Evolutionary conservation across 2,113 vertebrate species (phyloP).

Genomic region (Pelobates fuscus): DNA sequence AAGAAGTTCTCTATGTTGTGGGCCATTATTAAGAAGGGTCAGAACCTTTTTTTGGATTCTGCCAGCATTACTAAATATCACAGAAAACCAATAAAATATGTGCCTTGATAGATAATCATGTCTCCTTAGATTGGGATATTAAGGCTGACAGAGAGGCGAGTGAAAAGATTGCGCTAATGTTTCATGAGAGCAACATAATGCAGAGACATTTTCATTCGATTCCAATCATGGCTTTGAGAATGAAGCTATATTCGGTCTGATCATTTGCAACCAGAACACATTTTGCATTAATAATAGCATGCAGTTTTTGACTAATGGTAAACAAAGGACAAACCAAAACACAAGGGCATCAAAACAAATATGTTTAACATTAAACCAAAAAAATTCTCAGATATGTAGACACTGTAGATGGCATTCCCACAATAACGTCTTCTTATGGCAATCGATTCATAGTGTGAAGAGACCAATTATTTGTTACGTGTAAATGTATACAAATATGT

Average conservation of each 20-base stretch:
- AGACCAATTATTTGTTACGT: no score
- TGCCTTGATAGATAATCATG: slow-evolving; percentile 29
- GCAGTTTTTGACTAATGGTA: no score
- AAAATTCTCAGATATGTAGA: no score
- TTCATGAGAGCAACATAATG: slow-evolving; percentile 1
- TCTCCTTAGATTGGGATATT: background rate
- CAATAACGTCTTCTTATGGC: no score
- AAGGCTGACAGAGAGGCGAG: slow-evolving; percentile 8
- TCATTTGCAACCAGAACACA: slow-evolving; percentile 12
- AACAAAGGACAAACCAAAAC: no score
- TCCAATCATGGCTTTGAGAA: background rate
- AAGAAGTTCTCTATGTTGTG: slow-evolving; percentile 14
- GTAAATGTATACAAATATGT: no score
- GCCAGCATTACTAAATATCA: slow-evolving; percentile 41
- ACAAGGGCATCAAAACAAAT: no score
- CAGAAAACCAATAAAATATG: slow-evolving; percentile 23
- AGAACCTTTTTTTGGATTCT: slow-evolving; percentile 11
- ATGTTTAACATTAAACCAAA: no score
- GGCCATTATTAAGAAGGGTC: slow-evolving; percentile 25
- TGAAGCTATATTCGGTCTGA: background rate
- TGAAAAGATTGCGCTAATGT: background rate
- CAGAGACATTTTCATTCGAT: background rate
- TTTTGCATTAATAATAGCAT: no score
- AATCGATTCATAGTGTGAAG: no score
- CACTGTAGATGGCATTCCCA: no score